Conservation (phyloP, 1,140 invertebrate genomes). For the Neocloeon triangulifer region DNA sequence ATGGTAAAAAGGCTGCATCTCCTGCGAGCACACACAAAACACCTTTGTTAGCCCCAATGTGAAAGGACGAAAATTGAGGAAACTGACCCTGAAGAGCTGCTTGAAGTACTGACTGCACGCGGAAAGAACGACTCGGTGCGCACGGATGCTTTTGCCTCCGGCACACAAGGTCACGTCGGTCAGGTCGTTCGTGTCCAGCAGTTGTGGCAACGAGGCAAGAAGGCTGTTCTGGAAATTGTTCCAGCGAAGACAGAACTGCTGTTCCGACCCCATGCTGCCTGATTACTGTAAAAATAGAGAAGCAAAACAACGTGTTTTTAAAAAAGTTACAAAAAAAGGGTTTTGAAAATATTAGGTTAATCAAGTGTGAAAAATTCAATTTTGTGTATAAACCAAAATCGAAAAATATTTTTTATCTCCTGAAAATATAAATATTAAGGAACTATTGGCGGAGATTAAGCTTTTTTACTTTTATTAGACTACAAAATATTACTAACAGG, state of each 20-base stretch:
- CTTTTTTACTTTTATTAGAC: no score
- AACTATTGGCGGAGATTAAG: no score
- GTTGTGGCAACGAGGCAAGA: constrained; percentile 54
- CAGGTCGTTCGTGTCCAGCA: constrained; percentile 61
- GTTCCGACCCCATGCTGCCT: constrained; percentile 22
- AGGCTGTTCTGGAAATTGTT: constrained; percentile 60
- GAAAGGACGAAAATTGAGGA: background rate
- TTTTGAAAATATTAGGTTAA: no score
- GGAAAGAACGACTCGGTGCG: constrained; percentile 69
- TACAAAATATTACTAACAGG: no score
- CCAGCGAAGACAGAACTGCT: constrained; percentile 55
- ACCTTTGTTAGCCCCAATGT: background rate
- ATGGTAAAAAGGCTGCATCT: constrained; percentile 44
- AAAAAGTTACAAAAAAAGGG: no score
- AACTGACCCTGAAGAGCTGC: constrained; percentile 55
- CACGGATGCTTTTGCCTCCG: constrained; percentile 52
- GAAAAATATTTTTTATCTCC: no score
- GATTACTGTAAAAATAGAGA: no score
- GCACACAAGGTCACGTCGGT: constrained; percentile 78
- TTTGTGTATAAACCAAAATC: no score
- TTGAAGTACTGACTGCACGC: constrained; percentile 84
- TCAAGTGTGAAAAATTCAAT: no score
- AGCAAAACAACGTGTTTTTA: no score
- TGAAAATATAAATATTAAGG: no score
- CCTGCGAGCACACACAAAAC: constrained; percentile 19